Evolutionary conservation across 2,888 invertebrate species (phyloP), one percentile per base, ranked within the genome.

Genomic region (Beris chalybata): DNA sequence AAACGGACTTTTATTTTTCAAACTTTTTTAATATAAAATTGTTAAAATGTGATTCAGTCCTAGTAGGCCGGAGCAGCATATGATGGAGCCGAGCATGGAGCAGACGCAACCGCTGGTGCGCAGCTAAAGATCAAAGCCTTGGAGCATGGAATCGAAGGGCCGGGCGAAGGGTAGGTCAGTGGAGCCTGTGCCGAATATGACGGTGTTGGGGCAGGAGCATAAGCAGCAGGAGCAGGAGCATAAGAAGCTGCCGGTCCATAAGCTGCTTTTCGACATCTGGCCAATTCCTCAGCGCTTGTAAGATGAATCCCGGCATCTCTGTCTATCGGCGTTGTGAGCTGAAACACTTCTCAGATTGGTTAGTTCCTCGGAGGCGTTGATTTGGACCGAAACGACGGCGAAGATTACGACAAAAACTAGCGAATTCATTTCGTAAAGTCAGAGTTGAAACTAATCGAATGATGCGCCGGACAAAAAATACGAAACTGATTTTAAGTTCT

Each of bases 121-220:
- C 52, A 52, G 22, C 52, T 15, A 22, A 52, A 6, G 22, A 52
- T 52, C 11, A 52, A 5, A 12, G 52, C 15, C 29, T 30, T 13
- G 29, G 57, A 57, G n/a, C 22, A 22, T 7, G 56, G 56, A 13
- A 44, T 44, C 7, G 43, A 56, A 1, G 56, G 12, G 1, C 31
- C 48, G 5, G 59, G 48, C 32, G 50, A n/a, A 12, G 59, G n/a
- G 12, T 59, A 59, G 5, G 22, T 32, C 15, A 52, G 29, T 9
- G 59, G 31, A 4, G 59, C 59, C 31, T 48, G 59, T 43, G 44
- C 56, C 4, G 45, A 29, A 47, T 45, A 45, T 6, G 58, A 3
- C 5, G 47, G 22, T 4, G 30, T 7, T n/a, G 59, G 5, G 6
- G 48, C n/a, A 9, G 43, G 44, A 54, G 54, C 31, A 12, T 31